These are phyloP conservation scores for Catocala sponsa DNA, from an alignment of 2,888 invertebrate genomes.

Conservation along the genomic window DNA sequence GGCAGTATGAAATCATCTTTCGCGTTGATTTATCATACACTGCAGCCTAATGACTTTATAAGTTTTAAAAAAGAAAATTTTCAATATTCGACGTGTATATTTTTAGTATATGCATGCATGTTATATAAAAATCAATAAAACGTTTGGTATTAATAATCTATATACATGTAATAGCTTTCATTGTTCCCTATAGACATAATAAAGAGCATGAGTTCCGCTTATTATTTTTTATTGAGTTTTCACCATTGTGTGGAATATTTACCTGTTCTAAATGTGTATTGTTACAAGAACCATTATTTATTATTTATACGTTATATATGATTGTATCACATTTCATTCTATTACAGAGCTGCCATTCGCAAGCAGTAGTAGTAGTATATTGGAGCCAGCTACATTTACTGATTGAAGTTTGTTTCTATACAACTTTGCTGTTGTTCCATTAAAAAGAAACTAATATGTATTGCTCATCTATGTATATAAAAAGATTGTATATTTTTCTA, in stretches of 20 bases:
- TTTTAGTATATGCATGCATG: background rate
- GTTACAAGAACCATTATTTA: background rate
- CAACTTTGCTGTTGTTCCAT: too few species aligned
- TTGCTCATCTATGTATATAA: too few species aligned
- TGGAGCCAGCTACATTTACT: too few species aligned
- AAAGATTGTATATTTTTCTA: too few species aligned
- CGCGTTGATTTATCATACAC: too few species aligned
- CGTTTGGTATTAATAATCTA: background rate
- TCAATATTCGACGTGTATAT: too few species aligned
- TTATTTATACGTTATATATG: background rate
- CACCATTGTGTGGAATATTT: background rate
- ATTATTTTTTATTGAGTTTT: background rate
- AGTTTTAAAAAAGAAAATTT: background rate
- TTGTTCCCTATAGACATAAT: background rate
- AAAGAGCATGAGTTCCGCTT: background rate
- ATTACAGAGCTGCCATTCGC: background rate
- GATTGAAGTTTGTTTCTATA: too few species aligned
- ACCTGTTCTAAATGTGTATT: background rate
- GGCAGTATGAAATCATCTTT: too few species aligned
- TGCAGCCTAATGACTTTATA: too few species aligned
- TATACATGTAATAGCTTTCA: conserved; percentile 1
- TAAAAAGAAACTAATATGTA: too few species aligned
- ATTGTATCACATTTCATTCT: background rate
- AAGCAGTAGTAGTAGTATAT: background rate
- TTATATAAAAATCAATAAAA: background rate